A percentile compares a stretch with the other conserved stretches of the same genome.
Conservation (phyloP, 2,888 invertebrate genomes). For the Amphiduros pacificus region DNA sequence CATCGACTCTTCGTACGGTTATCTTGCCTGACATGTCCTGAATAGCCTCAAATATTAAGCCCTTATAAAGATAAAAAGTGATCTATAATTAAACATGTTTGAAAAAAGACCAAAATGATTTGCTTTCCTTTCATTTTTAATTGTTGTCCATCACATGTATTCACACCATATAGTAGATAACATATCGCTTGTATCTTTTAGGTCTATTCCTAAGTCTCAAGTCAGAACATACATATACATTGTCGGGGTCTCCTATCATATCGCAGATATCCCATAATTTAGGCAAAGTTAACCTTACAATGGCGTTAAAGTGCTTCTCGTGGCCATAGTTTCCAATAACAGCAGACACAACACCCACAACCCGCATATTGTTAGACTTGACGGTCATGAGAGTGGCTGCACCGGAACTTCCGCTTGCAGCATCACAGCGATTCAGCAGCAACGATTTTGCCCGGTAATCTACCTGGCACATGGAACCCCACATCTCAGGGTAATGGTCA, state of each 20-base stretch:
- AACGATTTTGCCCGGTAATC: conserved; percentile 37
- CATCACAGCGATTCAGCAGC: conserved; percentile 43
- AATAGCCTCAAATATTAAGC: too few species aligned
- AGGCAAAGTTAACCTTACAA: conserved; percentile 42
- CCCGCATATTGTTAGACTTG: conserved; percentile 34
- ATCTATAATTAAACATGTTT: too few species aligned
- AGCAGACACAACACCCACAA: conserved; percentile 46
- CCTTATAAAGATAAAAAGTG: too few species aligned
- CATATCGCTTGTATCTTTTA: too few species aligned
- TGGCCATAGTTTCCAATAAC: conserved; percentile 5
- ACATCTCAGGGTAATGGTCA: conserved; percentile 29
- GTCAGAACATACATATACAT: conserved; percentile 9
- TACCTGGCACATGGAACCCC: conserved; percentile 39
- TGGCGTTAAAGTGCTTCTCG: conserved; percentile 34
- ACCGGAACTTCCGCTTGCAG: conserved; percentile 46
- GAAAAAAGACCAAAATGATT: too few species aligned
- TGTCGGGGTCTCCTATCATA: conserved; percentile 30
- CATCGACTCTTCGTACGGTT: too few species aligned
- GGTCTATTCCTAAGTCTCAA: neutral
- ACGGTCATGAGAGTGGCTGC: conserved; percentile 42
- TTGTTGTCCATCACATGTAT: too few species aligned
- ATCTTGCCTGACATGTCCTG: too few species aligned
- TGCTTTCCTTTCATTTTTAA: too few species aligned
- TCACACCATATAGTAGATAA: too few species aligned
- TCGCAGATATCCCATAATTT: conserved; percentile 47